These are phyloP conservation scores for Poecile atricapillus DNA, from an alignment of 2,113 vertebrate species.

Conservation along the genomic window DNA sequence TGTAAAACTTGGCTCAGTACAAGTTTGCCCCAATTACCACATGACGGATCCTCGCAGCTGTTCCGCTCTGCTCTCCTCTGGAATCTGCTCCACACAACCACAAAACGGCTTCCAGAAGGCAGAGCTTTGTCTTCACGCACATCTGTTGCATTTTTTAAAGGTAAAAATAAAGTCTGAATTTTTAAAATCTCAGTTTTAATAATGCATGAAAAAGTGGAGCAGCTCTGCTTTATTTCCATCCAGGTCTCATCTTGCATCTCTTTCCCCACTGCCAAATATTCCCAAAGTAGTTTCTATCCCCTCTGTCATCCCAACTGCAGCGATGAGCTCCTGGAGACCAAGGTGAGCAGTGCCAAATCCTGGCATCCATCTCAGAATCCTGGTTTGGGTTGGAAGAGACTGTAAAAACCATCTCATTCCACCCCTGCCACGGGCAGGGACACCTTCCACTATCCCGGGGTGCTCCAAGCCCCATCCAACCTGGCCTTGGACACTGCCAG, in stretches of 20 bases:
- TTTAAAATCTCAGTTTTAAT: constrained; percentile 49
- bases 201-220: neutral
- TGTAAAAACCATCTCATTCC: neutral
- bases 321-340: neutral
- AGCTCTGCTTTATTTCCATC: neutral
- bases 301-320: neutral
- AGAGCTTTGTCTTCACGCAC: neutral
- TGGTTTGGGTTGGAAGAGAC: neutral
- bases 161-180: constrained; percentile 41
- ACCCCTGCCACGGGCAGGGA: neutral
- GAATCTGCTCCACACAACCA: neutral
- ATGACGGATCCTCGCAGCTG: neutral
- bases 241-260: neutral
- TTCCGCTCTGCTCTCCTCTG: neutral
- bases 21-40: constrained; percentile 3
- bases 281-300: neutral
- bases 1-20: neutral
- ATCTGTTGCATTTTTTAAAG: constrained; percentile 57
- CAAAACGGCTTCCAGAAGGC: neutral
- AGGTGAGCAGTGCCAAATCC: neutral
- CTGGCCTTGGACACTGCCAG: neutral
- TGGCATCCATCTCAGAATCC: neutral
- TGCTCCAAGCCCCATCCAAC: accelerated
- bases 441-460: neutral
- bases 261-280: neutral